These are phyloP conservation scores for Sphenopsis melanotis DNA, from an alignment of 2,797 vertebrate species.

Conservation along the genomic window DNA sequence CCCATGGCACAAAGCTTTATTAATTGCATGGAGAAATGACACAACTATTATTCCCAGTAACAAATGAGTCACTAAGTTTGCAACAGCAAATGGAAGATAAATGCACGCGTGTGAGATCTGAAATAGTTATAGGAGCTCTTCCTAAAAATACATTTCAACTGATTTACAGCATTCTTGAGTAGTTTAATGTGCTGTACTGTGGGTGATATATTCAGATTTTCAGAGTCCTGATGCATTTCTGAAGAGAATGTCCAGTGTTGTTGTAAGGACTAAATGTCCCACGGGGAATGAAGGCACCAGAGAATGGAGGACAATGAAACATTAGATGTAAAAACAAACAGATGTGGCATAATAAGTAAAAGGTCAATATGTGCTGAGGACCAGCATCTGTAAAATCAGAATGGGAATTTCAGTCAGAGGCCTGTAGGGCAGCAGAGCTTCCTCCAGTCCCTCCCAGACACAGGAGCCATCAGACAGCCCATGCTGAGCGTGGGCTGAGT, in stretches of 20 bases:
- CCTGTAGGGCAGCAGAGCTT: not conserved
- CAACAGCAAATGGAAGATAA: not conserved
- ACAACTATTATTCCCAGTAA: slow-evolving; percentile 29
- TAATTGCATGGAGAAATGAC: not conserved
- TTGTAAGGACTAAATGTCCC: slow-evolving; percentile 9
- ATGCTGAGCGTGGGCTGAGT: not conserved
- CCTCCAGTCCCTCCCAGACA: not conserved
- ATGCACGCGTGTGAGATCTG: not conserved
- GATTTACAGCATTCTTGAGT: slow-evolving; percentile 11
- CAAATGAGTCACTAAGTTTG: slow-evolving; percentile 43
- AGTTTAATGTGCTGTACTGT: not conserved
- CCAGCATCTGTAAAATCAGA: not conserved
- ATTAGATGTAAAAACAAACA: slow-evolving; percentile 24
- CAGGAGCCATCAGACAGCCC: not conserved
- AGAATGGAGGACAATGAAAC: not conserved
- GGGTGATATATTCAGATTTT: not conserved
- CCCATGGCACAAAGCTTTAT: slow-evolving; percentile 20
- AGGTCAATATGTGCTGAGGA: slow-evolving; percentile 17
- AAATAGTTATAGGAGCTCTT: not conserved
- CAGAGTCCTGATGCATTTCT: not conserved
- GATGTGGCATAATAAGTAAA: not conserved
- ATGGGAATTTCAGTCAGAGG: not conserved
- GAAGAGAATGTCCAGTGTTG: slow-evolving; percentile 19
- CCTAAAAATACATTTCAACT: slow-evolving; percentile 33
- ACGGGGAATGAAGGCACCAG: not conserved